Conservation (phyloP, 1,140 invertebrate genomes). For the Heliothis subflexa region DNA sequence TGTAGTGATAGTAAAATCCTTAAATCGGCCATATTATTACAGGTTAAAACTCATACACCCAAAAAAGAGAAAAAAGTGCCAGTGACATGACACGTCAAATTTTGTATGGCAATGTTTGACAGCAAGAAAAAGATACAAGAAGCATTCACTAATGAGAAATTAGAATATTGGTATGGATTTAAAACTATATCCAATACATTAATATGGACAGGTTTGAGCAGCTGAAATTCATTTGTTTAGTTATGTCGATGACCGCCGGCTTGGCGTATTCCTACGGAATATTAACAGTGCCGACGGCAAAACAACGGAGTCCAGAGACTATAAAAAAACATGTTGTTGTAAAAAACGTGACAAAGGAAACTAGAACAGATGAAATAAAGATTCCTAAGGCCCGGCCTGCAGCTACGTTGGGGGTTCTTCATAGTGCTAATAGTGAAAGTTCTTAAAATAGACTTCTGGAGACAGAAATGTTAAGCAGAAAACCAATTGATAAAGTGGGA, state of each 20-base stretch:
- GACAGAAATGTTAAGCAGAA: slow-evolving; percentile 13
- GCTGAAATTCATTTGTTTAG: slow-evolving; percentile 58
- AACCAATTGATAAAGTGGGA: background rate
- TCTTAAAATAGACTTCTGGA: background rate
- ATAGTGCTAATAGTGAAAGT: slow-evolving; percentile 4
- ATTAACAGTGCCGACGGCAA: slow-evolving; percentile 35
- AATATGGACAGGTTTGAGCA: slow-evolving; percentile 68
- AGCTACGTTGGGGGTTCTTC: background rate
- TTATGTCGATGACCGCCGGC: slow-evolving; percentile 65
- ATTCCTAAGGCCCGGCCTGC: background rate
- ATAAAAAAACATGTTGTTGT: background rate
- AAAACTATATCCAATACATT: slow-evolving; percentile 36
- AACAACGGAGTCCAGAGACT: background rate
- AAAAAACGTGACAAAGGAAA: slow-evolving; percentile 20
- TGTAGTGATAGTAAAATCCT: slow-evolving; percentile 19
- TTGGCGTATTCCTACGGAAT: slow-evolving; percentile 69
- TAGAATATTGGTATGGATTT: slow-evolving; percentile 50
- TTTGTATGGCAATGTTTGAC: slow-evolving; percentile 48
- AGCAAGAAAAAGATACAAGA: slow-evolving; percentile 16
- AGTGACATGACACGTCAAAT: slow-evolving; percentile 29
- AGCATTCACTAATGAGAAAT: slow-evolving; percentile 3
- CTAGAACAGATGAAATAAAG: background rate
- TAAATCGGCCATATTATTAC: too few relatives aligned
- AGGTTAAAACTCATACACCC: too few relatives aligned
- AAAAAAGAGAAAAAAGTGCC: slow-evolving; percentile 32